phyloP scores from a whole-genome alignment of 2,797 vertebrate species.

The Uromys caudimaculatus region DNA sequence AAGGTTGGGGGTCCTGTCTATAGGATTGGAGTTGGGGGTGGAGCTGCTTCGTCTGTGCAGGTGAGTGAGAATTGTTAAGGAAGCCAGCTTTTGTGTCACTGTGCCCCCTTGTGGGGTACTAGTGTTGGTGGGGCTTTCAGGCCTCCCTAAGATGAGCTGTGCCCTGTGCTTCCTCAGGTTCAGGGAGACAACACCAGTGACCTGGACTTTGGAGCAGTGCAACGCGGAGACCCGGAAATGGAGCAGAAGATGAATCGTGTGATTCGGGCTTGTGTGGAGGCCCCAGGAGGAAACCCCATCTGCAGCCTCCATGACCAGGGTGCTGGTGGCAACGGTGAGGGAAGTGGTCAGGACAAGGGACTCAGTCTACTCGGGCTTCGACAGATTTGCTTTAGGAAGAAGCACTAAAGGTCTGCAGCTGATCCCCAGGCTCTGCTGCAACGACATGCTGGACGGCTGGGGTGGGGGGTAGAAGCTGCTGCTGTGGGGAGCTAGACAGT shows the following conservation, averaged over 20 bases:
- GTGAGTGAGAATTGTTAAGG: conserved; percentile 79
- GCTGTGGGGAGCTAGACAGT: neutral
- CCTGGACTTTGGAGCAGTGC: conserved; percentile 94
- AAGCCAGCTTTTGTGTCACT: neutral
- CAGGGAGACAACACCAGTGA: conserved; percentile 94
- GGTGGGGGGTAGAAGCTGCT: neutral
- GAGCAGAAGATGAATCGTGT: conserved; percentile 98
- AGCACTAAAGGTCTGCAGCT: neutral
- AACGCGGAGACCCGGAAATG: conserved; percentile 96
- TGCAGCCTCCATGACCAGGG: conserved; percentile 97
- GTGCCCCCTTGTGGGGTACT: neutral
- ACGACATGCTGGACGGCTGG: neutral
- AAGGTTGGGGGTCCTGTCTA: conserved; percentile 97
- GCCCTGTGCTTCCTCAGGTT: conserved; percentile 85
- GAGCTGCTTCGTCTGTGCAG: conserved; percentile 95
- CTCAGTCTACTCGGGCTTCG: neutral
- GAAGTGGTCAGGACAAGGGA: too few species aligned
- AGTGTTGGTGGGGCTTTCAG: neutral
- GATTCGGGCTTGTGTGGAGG: conserved; percentile 94
- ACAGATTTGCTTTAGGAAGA: neutral
- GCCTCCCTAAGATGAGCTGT: neutral
- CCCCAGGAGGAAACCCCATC: conserved; percentile 90
- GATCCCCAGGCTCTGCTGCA: too few species aligned
- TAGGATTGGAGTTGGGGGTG: conserved; percentile 95
- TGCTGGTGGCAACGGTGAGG: conserved; percentile 94